These are phyloP conservation scores for Athene cunicularia DNA, from an alignment of 2,113 vertebrate species.

Conservation along the genomic window DNA sequence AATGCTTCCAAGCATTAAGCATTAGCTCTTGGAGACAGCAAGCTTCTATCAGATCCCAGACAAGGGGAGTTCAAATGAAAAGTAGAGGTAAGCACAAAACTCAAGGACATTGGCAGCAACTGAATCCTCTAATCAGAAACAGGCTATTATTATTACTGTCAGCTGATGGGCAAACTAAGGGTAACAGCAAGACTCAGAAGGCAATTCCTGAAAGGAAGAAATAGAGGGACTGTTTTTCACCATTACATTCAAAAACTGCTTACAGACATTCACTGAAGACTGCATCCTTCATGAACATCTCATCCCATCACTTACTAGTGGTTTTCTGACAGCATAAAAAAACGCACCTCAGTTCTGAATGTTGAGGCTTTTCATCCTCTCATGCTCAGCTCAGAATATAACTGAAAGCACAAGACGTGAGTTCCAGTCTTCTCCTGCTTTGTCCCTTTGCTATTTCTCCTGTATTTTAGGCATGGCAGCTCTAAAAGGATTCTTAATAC, in stretches of 20 bases:
- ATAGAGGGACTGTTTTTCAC: neutral
- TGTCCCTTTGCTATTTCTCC: neutral
- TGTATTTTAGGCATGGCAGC: neutral
- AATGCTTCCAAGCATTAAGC: neutral
- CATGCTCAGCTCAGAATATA: neutral
- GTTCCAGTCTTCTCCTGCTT: neutral
- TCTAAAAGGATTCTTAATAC: neutral
- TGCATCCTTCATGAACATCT: neutral
- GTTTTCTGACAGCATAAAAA: neutral
- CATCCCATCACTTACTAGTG: neutral
- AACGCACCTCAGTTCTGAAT: neutral
- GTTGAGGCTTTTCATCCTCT: neutral
- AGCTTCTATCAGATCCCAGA: neutral
- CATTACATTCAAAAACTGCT: neutral
- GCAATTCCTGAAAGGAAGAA: neutral
- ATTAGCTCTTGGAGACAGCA: conserved; percentile 3
- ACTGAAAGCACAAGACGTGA: neutral
- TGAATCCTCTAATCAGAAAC: conserved; percentile 29
- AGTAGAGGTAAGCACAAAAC: conserved; percentile 16
- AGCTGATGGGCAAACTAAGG: neutral
- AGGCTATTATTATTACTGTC: neutral
- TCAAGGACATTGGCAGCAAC: conserved; percentile 12
- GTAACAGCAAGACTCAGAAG: neutral
- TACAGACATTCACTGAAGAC: neutral
- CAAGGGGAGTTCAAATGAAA: neutral